These are phyloP conservation scores for Himalopsyche tibetana DNA, from an alignment of 2,888 invertebrate genomes.

Conservation along the genomic window DNA sequence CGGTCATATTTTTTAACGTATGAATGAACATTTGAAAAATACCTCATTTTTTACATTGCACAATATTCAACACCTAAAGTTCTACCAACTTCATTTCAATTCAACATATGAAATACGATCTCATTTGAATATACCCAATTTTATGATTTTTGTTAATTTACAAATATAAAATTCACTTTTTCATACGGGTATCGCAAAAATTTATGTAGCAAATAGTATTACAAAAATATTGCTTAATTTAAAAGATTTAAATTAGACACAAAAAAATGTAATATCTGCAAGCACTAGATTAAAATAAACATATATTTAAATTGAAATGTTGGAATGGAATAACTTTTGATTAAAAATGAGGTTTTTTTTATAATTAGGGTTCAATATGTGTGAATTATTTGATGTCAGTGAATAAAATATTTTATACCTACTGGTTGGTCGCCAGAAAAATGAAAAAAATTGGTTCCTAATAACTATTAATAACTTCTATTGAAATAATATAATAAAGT, in stretches of 20 bases:
- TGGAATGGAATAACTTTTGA: conserved; percentile 20
- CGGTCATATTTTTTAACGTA: conserved; percentile 38
- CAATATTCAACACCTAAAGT: background rate
- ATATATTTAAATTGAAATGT: background rate
- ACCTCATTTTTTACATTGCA: conserved; percentile 23
- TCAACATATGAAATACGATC: too few species aligned
- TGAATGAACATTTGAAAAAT: conserved; percentile 8
- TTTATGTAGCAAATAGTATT: too few species aligned
- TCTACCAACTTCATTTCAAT: background rate
- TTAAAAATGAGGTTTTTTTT: conserved; percentile 18
- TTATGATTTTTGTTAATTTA: too few species aligned
- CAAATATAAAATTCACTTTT: too few species aligned
- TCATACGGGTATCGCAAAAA: too few species aligned
- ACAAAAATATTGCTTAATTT: too few species aligned
- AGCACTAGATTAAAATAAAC: too few species aligned
- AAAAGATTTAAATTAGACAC: too few species aligned
- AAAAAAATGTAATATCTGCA: too few species aligned
- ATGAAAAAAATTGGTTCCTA: conserved; percentile 66
- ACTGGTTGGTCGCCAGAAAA: conserved; percentile 66
- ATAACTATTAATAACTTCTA: conserved; percentile 66
- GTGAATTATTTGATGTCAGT: conserved; percentile 62
- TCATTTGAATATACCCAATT: too few species aligned
- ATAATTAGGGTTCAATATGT: conserved; percentile 54
- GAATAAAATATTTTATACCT: conserved; percentile 65
- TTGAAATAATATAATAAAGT: conserved; percentile 66